Conservation (phyloP, 2,113 vertebrate species). For the Leucoraja erinaceus region DNA sequence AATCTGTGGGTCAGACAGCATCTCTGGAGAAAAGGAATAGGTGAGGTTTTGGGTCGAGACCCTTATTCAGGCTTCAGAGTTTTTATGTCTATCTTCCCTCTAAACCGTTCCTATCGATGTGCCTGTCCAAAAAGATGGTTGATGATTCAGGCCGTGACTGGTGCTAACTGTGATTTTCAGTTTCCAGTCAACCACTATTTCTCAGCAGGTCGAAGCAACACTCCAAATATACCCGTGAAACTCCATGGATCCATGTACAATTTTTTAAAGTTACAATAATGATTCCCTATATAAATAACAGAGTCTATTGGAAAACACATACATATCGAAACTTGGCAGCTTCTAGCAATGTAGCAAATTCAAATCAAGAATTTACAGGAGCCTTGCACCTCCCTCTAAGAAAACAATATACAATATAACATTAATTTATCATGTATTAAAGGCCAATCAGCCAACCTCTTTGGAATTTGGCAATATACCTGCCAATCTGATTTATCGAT, state of each 20-base stretch:
- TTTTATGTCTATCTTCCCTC: too few species aligned
- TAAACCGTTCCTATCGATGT: too few species aligned
- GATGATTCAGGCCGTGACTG: too few species aligned
- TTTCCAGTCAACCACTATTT: too few species aligned
- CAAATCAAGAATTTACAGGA: not conserved
- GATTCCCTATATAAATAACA: not conserved
- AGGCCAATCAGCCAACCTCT: not conserved
- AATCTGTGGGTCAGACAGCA: too few species aligned
- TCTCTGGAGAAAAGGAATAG: too few species aligned
- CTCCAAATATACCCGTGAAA: not conserved
- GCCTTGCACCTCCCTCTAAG: not conserved
- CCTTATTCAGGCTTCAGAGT: too few species aligned
- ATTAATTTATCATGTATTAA: not conserved
- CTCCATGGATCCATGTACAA: not conserved
- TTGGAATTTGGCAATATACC: not conserved
- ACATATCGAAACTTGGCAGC: not conserved
- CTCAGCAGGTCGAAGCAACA: not conserved
- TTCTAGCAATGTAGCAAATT: not conserved
- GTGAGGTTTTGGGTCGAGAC: too few species aligned
- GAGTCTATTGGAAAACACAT: not conserved
- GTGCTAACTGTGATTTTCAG: too few species aligned
- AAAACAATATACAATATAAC: not conserved
- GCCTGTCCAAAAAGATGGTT: too few species aligned
- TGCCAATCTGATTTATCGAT: slow-evolving; percentile 21
- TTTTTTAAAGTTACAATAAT: not conserved